A percentile compares a stretch with the other conserved stretches of the same genome.
phyloP scores from a whole-genome alignment of 2,113 vertebrate genomes.

The Galemys pyrenaicus region DNA sequence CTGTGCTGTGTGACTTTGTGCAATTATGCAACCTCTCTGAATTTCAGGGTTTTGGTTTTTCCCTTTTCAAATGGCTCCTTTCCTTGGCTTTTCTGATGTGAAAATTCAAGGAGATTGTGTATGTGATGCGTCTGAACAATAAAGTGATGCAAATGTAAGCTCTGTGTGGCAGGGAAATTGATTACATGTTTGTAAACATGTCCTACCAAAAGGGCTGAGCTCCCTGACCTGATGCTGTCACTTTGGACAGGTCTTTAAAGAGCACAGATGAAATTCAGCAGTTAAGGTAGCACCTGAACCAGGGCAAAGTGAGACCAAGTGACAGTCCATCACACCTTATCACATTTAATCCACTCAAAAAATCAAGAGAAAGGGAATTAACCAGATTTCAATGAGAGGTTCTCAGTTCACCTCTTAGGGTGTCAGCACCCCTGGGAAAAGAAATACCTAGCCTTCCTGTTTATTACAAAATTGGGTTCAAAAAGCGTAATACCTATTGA shows the following conservation, averaged over 20 bases:
- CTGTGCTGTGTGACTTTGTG: neutral
- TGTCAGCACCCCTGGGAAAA: neutral
- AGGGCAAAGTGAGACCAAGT: neutral
- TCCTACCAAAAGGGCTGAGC: neutral
- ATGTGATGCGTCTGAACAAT: neutral
- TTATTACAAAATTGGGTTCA: neutral
- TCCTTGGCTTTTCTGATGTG: neutral
- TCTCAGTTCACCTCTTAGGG: neutral
- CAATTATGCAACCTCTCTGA: neutral
- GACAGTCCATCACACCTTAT: neutral
- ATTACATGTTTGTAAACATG: fast-evolving
- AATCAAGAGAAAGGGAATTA: neutral
- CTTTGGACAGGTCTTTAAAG: neutral
- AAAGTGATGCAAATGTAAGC: neutral
- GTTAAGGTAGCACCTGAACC: neutral
- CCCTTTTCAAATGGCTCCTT: neutral
- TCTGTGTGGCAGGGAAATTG: fast-evolving
- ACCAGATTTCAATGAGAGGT: neutral
- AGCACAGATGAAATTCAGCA: neutral
- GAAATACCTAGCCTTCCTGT: neutral
- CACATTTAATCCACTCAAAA: neutral
- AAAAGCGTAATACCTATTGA: fast-evolving
- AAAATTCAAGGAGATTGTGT: neutral
- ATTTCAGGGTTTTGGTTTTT: neutral
- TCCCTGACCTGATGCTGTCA: neutral